Evolutionary conservation across 2,113 vertebrate genomes (phyloP), one percentile per base, ranked within the genome.

Genomic region (Apeltes quadracus): DNA sequence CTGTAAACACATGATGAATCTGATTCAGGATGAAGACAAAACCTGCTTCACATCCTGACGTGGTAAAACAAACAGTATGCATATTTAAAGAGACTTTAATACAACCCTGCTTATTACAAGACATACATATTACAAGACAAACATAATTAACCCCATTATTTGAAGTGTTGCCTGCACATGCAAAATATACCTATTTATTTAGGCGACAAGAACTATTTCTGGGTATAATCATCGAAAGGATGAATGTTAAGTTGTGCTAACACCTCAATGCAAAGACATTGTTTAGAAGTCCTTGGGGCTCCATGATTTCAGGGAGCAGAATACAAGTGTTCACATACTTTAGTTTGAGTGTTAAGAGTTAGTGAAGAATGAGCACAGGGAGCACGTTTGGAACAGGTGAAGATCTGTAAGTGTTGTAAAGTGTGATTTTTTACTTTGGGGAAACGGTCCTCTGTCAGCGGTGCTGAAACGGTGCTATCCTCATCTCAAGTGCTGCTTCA

Each of bases 401-500:
- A 77, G 92, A 91, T 89, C 83, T 85, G 85, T 89, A 85, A 88
- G 84, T 91, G 91, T 90, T 83, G n/a, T n/a, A n/a, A n/a, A n/a
- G n/a, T n/a, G n/a, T n/a, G n/a, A n/a, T n/a, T n/a, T 92, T 92
- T 88, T 91, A 78, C 89, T 93, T 92, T 91, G 92, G 87, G 91
- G 90, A 91, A 92, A 87, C 78, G 82, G 83, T 62, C 69, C 80
- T 90, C 75, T 80, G 78, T 61, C 77, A 84, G 84, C 83, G 88
- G 93, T 87, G 88, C 79, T 94, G 92, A 94, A 96, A 95, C 64
- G 48, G 72, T 41, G 76, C 91, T 91, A 90, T 93, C 82, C 92
- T 95, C 91, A 93, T 93, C 91, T 96, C 90, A 92, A 96, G 94
- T 92, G 93, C 91, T 90, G 71, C 93, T 94, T 90, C 90, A 93